phyloP scores from a whole-genome alignment of 1,140 invertebrate genomes.

The Pristionchus pacificus region DNA sequence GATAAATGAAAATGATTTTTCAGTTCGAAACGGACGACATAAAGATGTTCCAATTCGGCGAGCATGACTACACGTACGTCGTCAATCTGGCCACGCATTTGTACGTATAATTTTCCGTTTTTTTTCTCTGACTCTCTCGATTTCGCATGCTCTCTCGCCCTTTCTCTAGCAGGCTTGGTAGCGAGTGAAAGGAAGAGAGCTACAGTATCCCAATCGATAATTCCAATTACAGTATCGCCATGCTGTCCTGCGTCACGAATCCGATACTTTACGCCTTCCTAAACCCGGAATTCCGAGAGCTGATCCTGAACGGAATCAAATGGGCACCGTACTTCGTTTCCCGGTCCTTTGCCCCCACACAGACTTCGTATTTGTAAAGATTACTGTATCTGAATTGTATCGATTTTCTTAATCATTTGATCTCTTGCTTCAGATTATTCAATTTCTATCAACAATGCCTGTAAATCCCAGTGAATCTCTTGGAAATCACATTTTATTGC shows the following conservation, averaged over 20 bases:
- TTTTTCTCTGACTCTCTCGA: no score
- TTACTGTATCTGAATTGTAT: no score
- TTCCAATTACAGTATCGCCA: slow-evolving; percentile 67
- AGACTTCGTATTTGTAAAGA: background rate
- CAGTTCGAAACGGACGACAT: slow-evolving; percentile 9
- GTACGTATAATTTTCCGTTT: slow-evolving; percentile 11
- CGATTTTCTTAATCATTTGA: no score
- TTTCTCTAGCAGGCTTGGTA: no score
- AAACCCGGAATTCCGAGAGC: slow-evolving; percentile 85
- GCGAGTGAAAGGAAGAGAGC: background rate
- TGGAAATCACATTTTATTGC: no score
- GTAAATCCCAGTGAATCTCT: no score
- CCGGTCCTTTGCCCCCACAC: background rate
- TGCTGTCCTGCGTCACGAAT: slow-evolving; percentile 90
- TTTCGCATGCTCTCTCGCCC: no score
- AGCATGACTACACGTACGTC: slow-evolving; percentile 23
- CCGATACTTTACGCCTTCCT: slow-evolving; percentile 93
- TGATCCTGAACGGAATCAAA: slow-evolving; percentile 26
- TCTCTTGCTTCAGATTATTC: no score
- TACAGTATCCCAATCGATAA: background rate
- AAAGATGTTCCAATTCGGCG: slow-evolving; percentile 5
- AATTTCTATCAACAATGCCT: no score
- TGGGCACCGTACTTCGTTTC: slow-evolving; percentile 22
- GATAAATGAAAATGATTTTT: no score
- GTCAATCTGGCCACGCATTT: slow-evolving; percentile 33